Conservation (phyloP, 2,797 vertebrate species). For the Notolabrus celidotus region DNA sequence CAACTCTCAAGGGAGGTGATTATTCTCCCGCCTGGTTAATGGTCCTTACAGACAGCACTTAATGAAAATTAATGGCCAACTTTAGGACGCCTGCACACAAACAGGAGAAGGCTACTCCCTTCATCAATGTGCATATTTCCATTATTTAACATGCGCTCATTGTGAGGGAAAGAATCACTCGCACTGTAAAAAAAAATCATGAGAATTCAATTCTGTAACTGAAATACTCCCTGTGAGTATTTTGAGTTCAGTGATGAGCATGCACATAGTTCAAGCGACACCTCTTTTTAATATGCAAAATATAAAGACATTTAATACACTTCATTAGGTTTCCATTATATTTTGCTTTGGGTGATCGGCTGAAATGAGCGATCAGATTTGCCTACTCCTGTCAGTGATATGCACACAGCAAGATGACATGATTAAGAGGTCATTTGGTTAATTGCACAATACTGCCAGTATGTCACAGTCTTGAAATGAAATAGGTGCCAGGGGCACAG, state of each 20-base stretch:
- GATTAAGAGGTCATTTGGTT: slow-evolving; percentile 82
- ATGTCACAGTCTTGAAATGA: slow-evolving; percentile 65
- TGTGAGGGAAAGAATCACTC: slow-evolving; percentile 30
- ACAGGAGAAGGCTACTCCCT: slow-evolving; percentile 52
- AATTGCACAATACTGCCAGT: slow-evolving; percentile 74
- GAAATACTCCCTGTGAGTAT: slow-evolving; percentile 21
- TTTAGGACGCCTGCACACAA: slow-evolving; percentile 53
- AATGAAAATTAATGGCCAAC: slow-evolving; percentile 79
- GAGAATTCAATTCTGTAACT: slow-evolving; percentile 33
- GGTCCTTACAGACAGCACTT: slow-evolving; percentile 81
- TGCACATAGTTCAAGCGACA: slow-evolving; percentile 31
- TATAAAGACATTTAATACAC: slow-evolving; percentile 71
- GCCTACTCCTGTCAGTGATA: slow-evolving; percentile 72
- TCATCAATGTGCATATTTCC: slow-evolving; percentile 54
- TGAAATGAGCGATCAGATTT: slow-evolving; percentile 78
- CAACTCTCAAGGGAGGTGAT: slow-evolving; percentile 75
- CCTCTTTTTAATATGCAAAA: slow-evolving; percentile 57
- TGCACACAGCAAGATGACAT: slow-evolving; percentile 73
- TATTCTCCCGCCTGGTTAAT: slow-evolving; percentile 82
- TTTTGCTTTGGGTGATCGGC: slow-evolving; percentile 75
- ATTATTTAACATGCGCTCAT: slow-evolving; percentile 44
- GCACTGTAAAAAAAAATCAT: slow-evolving; percentile 1
- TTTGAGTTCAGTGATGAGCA: slow-evolving; percentile 25
- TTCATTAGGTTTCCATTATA: slow-evolving; percentile 82
- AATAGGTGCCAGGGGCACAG: slow-evolving; percentile 68